phyloP scores from a whole-genome alignment of 1,140 invertebrate species.

The Zeugodacus cucurbitae region DNA sequence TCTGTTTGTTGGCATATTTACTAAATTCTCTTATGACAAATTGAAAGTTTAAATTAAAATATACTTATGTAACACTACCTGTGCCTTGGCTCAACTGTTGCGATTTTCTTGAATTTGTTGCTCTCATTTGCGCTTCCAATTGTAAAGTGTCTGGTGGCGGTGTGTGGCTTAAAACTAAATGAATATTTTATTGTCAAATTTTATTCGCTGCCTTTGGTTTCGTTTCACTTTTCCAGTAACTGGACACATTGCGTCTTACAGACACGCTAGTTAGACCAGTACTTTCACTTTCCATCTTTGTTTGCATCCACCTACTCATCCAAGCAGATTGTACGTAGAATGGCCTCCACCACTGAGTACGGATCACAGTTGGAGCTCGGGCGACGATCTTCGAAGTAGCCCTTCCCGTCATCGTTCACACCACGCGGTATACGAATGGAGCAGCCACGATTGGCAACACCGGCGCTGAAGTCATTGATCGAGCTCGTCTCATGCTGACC shows the following conservation, averaged over 20 bases:
- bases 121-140: not conserved
- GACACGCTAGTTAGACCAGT: not conserved
- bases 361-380: conserved; percentile 91
- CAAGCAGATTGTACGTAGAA: conserved; percentile 76
- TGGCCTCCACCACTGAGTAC: conserved; percentile 76
- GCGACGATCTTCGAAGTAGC: conserved; percentile 89
- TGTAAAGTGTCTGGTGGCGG: not conserved
- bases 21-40: not conserved
- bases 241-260: not conserved
- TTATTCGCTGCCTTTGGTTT: conserved; percentile 17
- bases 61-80: not conserved
- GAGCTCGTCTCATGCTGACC: conserved; percentile 81
- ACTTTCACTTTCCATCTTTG: not conserved
- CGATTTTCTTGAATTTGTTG: not conserved
- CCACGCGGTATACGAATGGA: conserved; percentile 82
- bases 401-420: conserved; percentile 82
- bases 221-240: not conserved
- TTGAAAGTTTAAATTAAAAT: not conserved
- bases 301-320: conserved; percentile 67
- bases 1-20: not conserved
- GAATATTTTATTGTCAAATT: conserved; percentile 39
- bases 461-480: conserved; percentile 82
- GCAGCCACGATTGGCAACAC: conserved; percentile 78
- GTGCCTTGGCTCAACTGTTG: not conserved
- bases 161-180: conserved; percentile 9